These are phyloP conservation scores for Dicrostonyx torquatus DNA, from an alignment of 2,797 vertebrate genomes.

Conservation along the genomic window DNA sequence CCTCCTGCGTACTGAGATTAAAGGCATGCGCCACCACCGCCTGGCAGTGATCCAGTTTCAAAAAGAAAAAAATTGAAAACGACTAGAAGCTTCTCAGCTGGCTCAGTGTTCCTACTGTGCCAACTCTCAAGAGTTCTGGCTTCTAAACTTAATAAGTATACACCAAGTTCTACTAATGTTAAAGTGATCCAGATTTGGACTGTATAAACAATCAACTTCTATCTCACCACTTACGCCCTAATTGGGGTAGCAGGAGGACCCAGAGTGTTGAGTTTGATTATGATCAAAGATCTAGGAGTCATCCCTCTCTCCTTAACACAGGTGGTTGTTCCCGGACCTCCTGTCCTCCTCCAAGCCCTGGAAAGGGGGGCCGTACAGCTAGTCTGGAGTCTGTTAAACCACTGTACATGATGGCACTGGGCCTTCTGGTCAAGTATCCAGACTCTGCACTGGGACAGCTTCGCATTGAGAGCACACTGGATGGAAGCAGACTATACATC, in stretches of 20 bases:
- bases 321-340: constrained; percentile 67
- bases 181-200: constrained; percentile 13
- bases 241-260: not conserved
- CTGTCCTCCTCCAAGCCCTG: constrained; percentile 61
- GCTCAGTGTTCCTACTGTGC: not conserved
- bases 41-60: not conserved
- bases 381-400: constrained; percentile 64
- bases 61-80: not conserved
- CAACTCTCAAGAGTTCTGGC: constrained; percentile 31
- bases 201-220: constrained; percentile 3
- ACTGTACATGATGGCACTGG: constrained; percentile 83
- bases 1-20: no score
- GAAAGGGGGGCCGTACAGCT: constrained; percentile 41
- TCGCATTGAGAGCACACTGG: constrained; percentile 81
- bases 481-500: constrained; percentile 82
- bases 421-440: constrained; percentile 84
- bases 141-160: constrained; percentile 28
- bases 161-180: constrained; percentile 41
- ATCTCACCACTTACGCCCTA: not conserved
- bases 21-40: no score
- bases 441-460: constrained; percentile 86
- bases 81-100: not conserved
- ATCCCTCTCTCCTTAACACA: constrained; percentile 57
- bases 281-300: not conserved
- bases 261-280: not conserved